These are phyloP conservation scores for Listronotus oregonensis DNA, from an alignment of 1,140 invertebrate species.

Conservation along the genomic window DNA sequence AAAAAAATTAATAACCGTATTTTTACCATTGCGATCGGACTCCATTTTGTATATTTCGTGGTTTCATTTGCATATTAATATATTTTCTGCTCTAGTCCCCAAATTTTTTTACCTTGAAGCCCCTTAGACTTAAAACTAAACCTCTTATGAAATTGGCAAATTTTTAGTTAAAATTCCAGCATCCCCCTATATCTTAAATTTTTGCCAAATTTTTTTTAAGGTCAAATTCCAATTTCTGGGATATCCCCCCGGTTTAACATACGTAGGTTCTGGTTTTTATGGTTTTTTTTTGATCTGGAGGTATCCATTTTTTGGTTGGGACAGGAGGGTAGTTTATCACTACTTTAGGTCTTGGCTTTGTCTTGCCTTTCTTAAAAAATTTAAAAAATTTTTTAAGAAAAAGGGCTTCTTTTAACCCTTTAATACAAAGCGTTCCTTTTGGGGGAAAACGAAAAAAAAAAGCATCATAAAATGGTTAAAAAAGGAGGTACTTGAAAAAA, in stretches of 20 bases:
- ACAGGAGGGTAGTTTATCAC: conserved; percentile 50
- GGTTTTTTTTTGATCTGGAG: conserved; percentile 45
- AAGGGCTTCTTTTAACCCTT: too few relatives aligned
- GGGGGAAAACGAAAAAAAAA: too few relatives aligned
- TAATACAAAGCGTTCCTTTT: too few relatives aligned
- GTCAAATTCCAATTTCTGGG: conserved; percentile 44
- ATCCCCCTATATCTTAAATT: conserved; percentile 35
- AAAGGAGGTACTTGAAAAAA: too few relatives aligned
- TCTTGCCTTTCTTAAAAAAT: too few relatives aligned
- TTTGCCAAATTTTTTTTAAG: conserved; percentile 47
- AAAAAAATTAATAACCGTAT: too few relatives aligned
- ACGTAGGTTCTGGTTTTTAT: conserved; percentile 31
- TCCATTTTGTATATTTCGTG: too few relatives aligned
- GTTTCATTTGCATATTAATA: too few relatives aligned
- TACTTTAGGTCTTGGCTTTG: conserved; percentile 28
- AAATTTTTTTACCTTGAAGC: conserved; percentile 48
- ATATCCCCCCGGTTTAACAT: conserved; percentile 45
- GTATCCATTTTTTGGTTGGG: conserved; percentile 50
- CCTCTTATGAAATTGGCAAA: conserved; percentile 45
- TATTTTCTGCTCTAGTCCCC: too few relatives aligned
- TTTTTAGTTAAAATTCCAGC: conserved; percentile 37
- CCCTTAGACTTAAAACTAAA: conserved; percentile 46
- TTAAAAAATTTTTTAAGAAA: too few relatives aligned
- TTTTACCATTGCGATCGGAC: too few relatives aligned
- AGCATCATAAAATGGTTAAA: too few relatives aligned